Conservation (phyloP, 2,113 vertebrate species). For the Sander lucioperca region DNA sequence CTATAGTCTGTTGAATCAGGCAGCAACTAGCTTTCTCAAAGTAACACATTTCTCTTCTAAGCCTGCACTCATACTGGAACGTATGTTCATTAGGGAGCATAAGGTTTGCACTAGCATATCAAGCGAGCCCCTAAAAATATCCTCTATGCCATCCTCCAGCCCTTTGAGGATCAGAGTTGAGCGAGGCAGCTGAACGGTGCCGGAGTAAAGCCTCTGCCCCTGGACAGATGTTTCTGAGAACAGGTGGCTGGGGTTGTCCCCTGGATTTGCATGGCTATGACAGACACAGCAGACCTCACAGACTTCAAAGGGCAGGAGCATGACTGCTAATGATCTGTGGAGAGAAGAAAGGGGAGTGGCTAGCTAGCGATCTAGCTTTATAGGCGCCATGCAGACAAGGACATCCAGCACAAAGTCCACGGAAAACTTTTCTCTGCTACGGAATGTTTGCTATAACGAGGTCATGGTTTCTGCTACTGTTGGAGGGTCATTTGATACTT, state of each 20-base stretch:
- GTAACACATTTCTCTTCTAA: conserved; percentile 28
- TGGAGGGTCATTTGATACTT: conserved; percentile 21
- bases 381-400: conserved; percentile 63
- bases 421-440: conserved; percentile 58
- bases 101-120: conserved; percentile 66
- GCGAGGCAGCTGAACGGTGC: conserved; percentile 73
- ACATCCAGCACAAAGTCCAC: conserved; percentile 50
- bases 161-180: conserved; percentile 77
- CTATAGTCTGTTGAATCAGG: background rate
- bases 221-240: conserved; percentile 82
- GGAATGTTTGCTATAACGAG: conserved; percentile 59
- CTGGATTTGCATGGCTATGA: conserved; percentile 84
- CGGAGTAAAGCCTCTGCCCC: conserved; percentile 60
- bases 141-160: conserved; percentile 59
- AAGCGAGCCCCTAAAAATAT: conserved; percentile 76
- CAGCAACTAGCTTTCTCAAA: background rate
- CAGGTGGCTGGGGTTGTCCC: conserved; percentile 83
- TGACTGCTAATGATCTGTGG: conserved; percentile 82
- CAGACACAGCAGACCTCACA: conserved; percentile 80
- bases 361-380: conserved; percentile 59
- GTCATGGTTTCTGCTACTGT: conserved; percentile 53
- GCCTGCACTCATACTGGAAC: conserved; percentile 12
- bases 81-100: conserved; percentile 69
- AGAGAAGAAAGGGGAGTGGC: conserved; percentile 68
- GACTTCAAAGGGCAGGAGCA: conserved; percentile 79